Evolutionary conservation across 2,113 vertebrate genomes (phyloP), one percentile per base, ranked within the genome.

Genomic region (Neogobius melanostomus): DNA sequence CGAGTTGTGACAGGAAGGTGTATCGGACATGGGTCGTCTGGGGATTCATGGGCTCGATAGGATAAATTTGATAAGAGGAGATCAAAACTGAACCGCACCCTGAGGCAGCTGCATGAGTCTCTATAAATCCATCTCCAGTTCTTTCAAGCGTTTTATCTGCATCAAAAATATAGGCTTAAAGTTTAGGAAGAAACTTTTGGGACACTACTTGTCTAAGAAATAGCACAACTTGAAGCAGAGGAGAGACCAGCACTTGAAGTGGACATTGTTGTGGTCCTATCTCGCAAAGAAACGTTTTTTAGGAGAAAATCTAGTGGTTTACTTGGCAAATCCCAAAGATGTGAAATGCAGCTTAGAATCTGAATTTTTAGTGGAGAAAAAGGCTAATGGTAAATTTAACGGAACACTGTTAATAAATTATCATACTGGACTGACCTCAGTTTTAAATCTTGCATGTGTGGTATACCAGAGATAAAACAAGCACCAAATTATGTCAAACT

Each of bases 101-200:
- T 0, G 2, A 71, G 74, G 69, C 74, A 78, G 69, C 21, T 69
- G 72, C 28, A 72, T 75, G 82, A 77, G 76, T 76, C 68, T 66
- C 12, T 62, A 79, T 54, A 79, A 79, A 79, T 77, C 78, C 73
- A 80, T 64, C 67, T 64, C 44, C 79, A 64, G 47, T 66, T 36
- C 53, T 71, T 67, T 44, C 49, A 48, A 46, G 6, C 65, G 51
- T 5, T 21, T 66, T 66, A 59, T 16, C 57, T 53, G 43, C 46
- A 12, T 8, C 79, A 46, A 46, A 50, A 74, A 56, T 16, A 15
- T 52, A 53, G 21, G 11, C 36, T 57, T 70, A 59, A 78, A 83
- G 76, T 42, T 1, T 6, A 16, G 42, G 8, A 8, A 42, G 56
- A 42, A 59, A 59, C 56, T 59, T 59, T 59, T 59, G 28, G 11